Percentiles rank a stretch among this genome's conserved stretches.
Conservation (phyloP, 2,797 vertebrate genomes). For the Ctenopoma multispine region DNA sequence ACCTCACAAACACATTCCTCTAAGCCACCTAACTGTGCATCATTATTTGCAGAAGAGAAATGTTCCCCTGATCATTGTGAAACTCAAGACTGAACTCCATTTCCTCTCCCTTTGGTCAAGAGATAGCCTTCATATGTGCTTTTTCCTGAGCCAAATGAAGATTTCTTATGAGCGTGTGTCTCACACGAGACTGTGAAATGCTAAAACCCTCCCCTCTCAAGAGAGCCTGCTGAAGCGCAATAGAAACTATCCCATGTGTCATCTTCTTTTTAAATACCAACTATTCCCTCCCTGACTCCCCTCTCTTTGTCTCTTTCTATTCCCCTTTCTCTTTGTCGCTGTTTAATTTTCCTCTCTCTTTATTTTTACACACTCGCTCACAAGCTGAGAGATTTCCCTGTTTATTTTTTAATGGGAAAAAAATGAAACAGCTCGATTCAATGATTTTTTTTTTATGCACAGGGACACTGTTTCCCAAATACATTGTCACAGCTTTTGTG, state of each 20-base stretch:
- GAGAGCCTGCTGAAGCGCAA: conserved; percentile 56
- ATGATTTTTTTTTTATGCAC: conserved; percentile 14
- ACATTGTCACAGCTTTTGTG: conserved; percentile 70
- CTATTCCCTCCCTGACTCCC: conserved; percentile 53
- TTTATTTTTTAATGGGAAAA: conserved; percentile 58
- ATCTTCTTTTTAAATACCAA: conserved; percentile 71
- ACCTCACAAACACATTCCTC: conserved; percentile 9
- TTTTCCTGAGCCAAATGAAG: conserved; percentile 47
- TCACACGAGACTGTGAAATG: conserved; percentile 60
- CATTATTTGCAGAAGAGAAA: conserved; percentile 50
- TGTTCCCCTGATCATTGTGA: conserved; percentile 55
- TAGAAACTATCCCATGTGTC: conserved; percentile 67
- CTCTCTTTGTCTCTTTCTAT: conserved; percentile 62
- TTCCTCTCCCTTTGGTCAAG: conserved; percentile 48
- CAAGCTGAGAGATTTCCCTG: conserved; percentile 53
- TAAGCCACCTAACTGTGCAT: conserved; percentile 22
- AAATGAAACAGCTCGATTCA: conserved; percentile 33
- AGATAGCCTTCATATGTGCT: conserved; percentile 46
- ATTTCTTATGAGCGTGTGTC: conserved; percentile 33
- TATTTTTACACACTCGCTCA: conserved; percentile 45
- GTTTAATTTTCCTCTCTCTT: conserved; percentile 22
- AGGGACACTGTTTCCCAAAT: conserved; percentile 55
- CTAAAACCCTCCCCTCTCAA: conserved; percentile 66
- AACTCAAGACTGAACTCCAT: conserved; percentile 52
- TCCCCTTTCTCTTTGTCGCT: conserved; percentile 34